Evolutionary conservation across 2,113 vertebrate genomes (phyloP).

Genomic region (Bothrops jararaca): DNA sequence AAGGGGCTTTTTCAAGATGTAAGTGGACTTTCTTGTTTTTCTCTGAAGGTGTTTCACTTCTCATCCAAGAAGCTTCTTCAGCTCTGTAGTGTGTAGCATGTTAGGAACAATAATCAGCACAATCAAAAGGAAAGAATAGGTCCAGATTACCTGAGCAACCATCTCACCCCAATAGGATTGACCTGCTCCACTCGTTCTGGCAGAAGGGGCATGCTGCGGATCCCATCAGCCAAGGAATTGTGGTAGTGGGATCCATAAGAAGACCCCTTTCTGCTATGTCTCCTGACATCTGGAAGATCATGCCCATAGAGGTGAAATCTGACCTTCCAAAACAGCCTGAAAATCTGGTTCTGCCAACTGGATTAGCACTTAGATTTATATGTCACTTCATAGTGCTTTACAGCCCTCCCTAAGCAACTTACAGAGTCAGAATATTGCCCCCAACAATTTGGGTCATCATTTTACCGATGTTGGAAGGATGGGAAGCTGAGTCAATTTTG

Average conservation of each 20-base stretch:
- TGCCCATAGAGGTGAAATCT: too few relatives aligned
- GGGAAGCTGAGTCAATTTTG: too few relatives aligned
- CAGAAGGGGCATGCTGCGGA: background rate
- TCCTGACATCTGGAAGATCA: background rate
- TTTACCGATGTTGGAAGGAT: too few relatives aligned
- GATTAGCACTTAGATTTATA: background rate
- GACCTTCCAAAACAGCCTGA: too few relatives aligned
- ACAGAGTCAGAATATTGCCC: too few relatives aligned
- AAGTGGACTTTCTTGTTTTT: too few relatives aligned
- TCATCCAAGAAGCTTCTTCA: too few relatives aligned
- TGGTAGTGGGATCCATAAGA: background rate
- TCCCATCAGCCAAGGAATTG: background rate
- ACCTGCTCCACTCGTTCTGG: background rate
- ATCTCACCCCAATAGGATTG: background rate
- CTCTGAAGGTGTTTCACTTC: too few relatives aligned
- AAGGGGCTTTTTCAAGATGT: too few relatives aligned
- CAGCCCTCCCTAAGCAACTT: background rate
- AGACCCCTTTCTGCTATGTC: background rate
- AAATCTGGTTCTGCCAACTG: too few relatives aligned
- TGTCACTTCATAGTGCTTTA: background rate
- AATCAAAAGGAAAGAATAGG: background rate
- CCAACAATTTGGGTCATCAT: too few relatives aligned
- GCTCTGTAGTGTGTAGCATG: background rate
- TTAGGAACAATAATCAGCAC: background rate
- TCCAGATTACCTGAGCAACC: too few relatives aligned